These are phyloP conservation scores for Ischnura elegans DNA, from an alignment of 2,888 invertebrate species.

Conservation along the genomic window DNA sequence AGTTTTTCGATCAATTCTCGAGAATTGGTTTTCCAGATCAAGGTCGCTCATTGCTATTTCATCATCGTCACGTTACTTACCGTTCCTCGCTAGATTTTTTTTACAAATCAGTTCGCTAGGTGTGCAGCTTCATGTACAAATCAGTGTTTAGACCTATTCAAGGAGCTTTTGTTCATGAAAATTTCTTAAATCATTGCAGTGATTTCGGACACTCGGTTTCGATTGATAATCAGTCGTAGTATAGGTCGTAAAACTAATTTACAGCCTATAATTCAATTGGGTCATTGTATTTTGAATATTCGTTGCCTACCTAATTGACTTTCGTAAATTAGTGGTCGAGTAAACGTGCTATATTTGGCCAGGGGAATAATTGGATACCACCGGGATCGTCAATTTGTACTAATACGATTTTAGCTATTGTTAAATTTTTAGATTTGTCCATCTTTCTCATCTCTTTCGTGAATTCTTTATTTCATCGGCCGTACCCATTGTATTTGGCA, in stretches of 20 bases:
- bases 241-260: not conserved
- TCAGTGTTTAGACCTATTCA: not conserved
- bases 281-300: not conserved
- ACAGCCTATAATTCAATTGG: not conserved
- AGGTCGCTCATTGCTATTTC: not conserved
- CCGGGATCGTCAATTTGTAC: not conserved
- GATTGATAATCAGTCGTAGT: not conserved
- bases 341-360: not conserved
- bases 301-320: not conserved
- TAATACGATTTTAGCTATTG: not conserved
- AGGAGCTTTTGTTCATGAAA: not conserved
- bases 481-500: not conserved
- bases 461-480: not conserved
- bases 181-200: not conserved
- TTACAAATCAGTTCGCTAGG: not conserved
- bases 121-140: not conserved
- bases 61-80: not conserved
- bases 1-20: constrained; percentile 10
- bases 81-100: not conserved
- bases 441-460: not conserved
- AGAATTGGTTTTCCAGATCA: not conserved
- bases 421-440: not conserved
- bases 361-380: not conserved
- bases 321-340: not conserved
- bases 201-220: not conserved